phyloP scores from a whole-genome alignment of 2,888 invertebrate species.

The Choreutis nemorana region DNA sequence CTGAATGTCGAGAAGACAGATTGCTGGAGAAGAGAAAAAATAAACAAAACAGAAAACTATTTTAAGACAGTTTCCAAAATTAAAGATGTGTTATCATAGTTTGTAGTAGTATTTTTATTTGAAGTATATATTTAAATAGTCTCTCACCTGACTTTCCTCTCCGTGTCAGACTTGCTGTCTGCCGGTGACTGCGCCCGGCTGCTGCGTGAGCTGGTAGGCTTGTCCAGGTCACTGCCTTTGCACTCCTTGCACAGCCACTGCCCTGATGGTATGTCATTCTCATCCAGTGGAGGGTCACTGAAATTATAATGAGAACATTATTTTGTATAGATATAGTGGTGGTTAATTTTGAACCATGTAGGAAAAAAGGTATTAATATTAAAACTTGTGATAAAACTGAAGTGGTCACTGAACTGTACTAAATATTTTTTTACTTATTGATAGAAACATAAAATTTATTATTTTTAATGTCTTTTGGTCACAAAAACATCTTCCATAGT shows the following conservation, averaged over 20 bases:
- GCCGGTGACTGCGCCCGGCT: conserved; percentile 42
- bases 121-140: conserved; percentile 3
- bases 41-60: no score
- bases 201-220: conserved; percentile 39
- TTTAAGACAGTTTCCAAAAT: not conserved
- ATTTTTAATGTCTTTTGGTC: no score
- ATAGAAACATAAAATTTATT: no score
- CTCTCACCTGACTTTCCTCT: conserved; percentile 43
- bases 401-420: no score
- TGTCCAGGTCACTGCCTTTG: conserved; percentile 54
- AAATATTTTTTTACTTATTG: not conserved
- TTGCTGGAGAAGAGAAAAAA: no score
- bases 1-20: no score
- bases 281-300: conserved; percentile 92
- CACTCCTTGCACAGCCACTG: conserved; percentile 94
- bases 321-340: no score
- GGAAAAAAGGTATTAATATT: no score
- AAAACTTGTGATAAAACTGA: no score
- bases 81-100: not conserved
- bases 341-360: no score
- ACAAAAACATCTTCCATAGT: no score
- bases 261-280: conserved; percentile 87
- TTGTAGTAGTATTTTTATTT: not conserved
- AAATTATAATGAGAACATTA: no score
- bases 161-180: conserved; percentile 40